A percentile compares a stretch with the other conserved stretches of the same genome.
Conservation (phyloP, 1,140 invertebrate genomes). For the Pantala flavescens region DNA sequence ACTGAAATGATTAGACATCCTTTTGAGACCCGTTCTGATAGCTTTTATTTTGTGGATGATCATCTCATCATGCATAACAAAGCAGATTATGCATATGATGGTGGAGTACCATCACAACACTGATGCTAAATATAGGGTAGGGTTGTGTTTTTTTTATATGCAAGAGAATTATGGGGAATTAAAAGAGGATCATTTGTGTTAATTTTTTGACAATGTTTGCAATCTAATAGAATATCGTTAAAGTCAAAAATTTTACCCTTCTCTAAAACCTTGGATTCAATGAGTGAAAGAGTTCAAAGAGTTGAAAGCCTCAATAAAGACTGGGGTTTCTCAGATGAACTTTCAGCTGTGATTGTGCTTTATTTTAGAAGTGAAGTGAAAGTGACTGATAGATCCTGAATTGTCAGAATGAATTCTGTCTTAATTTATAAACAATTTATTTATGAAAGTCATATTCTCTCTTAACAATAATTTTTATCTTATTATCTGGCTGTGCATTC, state of each 20-base stretch:
- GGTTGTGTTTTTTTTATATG: neutral
- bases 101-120: constrained; percentile 35
- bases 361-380: neutral
- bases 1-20: constrained; percentile 92
- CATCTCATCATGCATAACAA: constrained; percentile 98
- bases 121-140: neutral
- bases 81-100: constrained; percentile 92
- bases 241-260: neutral
- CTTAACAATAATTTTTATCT: neutral
- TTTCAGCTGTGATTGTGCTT: neutral
- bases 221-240: neutral
- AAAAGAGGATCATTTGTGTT: neutral
- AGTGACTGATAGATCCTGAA: neutral
- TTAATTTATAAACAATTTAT: neutral
- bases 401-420: neutral
- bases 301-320: neutral
- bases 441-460: neutral
- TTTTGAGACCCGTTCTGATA: constrained; percentile 95
- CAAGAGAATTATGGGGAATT: neutral
- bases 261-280: neutral
- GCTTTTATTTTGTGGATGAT: constrained; percentile 98
- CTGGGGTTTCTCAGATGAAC: neutral
- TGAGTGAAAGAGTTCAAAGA: neutral
- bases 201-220: neutral
- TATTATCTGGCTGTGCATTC: neutral